These are phyloP conservation scores for Machimus rusticus DNA, from an alignment of 2,888 invertebrate species.

Conservation along the genomic window DNA sequence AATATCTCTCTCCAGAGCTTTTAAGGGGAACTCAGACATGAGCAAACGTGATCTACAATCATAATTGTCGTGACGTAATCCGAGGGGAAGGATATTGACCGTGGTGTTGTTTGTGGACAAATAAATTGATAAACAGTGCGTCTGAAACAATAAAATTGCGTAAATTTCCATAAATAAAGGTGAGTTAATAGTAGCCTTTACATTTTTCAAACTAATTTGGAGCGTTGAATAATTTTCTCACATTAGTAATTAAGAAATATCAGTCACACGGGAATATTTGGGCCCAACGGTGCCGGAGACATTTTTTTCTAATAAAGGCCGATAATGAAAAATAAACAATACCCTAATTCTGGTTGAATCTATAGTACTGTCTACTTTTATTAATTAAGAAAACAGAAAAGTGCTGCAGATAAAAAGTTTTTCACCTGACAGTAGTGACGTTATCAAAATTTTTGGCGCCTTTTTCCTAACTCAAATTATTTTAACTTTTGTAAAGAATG, in stretches of 20 bases:
- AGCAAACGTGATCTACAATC: background rate
- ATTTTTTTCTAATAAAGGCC: background rate
- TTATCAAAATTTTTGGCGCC: background rate
- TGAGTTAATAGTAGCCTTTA: background rate
- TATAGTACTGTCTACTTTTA: background rate
- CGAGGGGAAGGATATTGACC: background rate
- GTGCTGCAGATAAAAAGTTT: background rate
- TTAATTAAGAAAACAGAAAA: background rate
- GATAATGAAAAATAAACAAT: background rate
- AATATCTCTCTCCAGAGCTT: background rate
- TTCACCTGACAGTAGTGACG: background rate
- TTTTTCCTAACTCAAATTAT: background rate
- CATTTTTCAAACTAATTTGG: background rate
- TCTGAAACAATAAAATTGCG: background rate
- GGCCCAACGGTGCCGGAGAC: background rate
- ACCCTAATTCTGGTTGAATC: background rate
- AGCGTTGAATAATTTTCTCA: too few relatives aligned
- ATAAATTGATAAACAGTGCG: background rate
- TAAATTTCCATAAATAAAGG: background rate
- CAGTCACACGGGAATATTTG: too few relatives aligned
- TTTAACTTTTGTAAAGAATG: conserved; percentile 67
- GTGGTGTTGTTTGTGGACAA: background rate
- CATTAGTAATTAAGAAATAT: background rate
- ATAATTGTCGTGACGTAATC: background rate
- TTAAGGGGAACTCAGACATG: background rate